Conservation (phyloP, 2,888 invertebrate species). For the Ophion ventricosus region DNA sequence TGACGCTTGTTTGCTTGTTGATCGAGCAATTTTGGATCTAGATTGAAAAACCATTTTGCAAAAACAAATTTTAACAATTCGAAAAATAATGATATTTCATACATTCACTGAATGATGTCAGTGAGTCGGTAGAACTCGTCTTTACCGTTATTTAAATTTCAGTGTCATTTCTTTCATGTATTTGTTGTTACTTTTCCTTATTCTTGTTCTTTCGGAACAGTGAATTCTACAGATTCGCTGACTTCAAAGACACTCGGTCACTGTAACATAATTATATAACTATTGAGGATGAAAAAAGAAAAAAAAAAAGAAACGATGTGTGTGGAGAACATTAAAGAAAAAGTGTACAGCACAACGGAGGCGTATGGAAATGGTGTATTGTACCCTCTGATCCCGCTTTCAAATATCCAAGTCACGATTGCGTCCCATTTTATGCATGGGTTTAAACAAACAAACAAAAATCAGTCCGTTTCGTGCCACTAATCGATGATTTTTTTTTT, state of each 20-base stretch:
- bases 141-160: constrained; percentile 39
- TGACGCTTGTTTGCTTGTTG: constrained; percentile 25
- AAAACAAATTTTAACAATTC: background rate
- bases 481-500: constrained; percentile 9
- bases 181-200: constrained; percentile 44
- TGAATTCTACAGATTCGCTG: constrained; percentile 73
- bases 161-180: constrained; percentile 57
- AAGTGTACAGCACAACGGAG: constrained; percentile 73
- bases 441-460: constrained; percentile 35
- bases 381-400: constrained; percentile 76
- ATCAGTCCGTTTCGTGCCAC: constrained; percentile 4
- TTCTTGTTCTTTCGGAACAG: constrained; percentile 34
- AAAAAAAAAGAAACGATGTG: constrained; percentile 68
- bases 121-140: constrained; percentile 68
- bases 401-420: constrained; percentile 67
- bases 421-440: constrained; percentile 72
- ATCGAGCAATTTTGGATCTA: background rate
- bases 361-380: constrained; percentile 76
- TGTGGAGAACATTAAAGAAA: constrained; percentile 76
- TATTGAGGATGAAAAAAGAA: constrained; percentile 64
- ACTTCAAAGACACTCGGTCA: constrained; percentile 74
- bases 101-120: constrained; percentile 77
- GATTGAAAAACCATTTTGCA: background rate
- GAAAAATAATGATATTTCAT: constrained; percentile 71
- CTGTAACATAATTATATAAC: constrained; percentile 77